These are phyloP conservation scores for Drosophila phalerata DNA, from an alignment of 2,888 invertebrate species.

Conservation along the genomic window DNA sequence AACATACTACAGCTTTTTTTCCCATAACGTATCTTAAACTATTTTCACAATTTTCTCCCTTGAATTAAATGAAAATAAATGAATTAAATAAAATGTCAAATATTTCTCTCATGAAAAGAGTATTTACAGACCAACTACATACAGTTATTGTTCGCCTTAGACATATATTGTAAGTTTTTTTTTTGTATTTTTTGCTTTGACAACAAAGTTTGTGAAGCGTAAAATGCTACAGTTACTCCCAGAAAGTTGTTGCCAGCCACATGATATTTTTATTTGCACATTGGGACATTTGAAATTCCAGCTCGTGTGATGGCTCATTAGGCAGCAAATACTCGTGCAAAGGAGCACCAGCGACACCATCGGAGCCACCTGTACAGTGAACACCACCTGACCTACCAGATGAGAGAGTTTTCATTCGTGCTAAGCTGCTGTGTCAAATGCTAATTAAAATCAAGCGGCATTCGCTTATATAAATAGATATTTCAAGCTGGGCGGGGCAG, in stretches of 20 bases:
- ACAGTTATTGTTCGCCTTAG: not conserved
- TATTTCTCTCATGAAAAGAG: not conserved
- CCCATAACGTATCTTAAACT: no score
- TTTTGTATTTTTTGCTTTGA: constrained; percentile 12
- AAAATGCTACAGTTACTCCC: constrained; percentile 61
- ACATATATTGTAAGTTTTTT: not conserved
- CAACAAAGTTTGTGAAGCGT: constrained; percentile 64
- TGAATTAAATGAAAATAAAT: no score
- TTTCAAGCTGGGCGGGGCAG: constrained; percentile 1
- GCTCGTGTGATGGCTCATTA: constrained; percentile 69
- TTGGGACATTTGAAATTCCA: constrained; percentile 70
- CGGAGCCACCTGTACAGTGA: not conserved
- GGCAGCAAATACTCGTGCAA: constrained; percentile 52
- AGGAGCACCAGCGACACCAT: not conserved
- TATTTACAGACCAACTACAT: not conserved
- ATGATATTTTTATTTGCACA: constrained; percentile 75
- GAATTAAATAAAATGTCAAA: not conserved
- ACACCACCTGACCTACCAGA: constrained; percentile 9
- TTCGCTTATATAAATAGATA: constrained; percentile 74
- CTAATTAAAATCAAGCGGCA: constrained; percentile 82
- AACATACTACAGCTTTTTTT: no score
- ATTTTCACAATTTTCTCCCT: no score
- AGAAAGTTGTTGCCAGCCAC: constrained; percentile 36
- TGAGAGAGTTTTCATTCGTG: constrained; percentile 45
- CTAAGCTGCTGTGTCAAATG: constrained; percentile 82